These are phyloP conservation scores for Alca torda DNA, from an alignment of 2,797 vertebrate species.

Conservation along the genomic window DNA sequence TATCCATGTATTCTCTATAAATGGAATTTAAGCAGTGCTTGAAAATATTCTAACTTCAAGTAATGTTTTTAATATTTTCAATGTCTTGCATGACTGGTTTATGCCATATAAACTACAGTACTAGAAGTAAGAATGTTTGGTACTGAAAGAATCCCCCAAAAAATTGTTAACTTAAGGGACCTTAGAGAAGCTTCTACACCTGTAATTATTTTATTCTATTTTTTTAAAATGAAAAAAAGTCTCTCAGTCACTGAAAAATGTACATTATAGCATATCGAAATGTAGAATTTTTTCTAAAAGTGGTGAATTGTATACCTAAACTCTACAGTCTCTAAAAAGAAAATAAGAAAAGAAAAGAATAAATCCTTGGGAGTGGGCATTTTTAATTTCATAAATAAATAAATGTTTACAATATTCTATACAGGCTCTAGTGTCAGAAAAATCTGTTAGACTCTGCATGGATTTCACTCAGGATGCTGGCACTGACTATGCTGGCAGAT, in stretches of 20 bases:
- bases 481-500: background rate
- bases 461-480: fast-evolving
- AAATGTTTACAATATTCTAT: background rate
- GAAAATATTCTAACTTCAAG: background rate
- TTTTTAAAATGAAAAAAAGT: background rate
- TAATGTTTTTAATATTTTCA: background rate
- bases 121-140: background rate
- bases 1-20: fast-evolving
- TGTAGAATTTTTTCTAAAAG: background rate
- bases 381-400: background rate
- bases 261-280: background rate
- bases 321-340: background rate
- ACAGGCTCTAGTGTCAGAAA: background rate
- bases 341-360: background rate
- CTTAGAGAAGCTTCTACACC: background rate
- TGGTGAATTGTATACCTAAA: background rate
- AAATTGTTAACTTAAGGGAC: background rate
- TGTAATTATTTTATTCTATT: background rate
- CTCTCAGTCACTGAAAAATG: background rate
- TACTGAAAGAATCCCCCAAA: background rate
- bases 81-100: background rate
- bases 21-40: background rate
- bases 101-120: background rate
- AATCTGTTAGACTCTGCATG: background rate
- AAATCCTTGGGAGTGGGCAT: fast-evolving